Evolutionary conservation across 2,797 vertebrate species (phyloP).

Genomic region (Alca torda): DNA sequence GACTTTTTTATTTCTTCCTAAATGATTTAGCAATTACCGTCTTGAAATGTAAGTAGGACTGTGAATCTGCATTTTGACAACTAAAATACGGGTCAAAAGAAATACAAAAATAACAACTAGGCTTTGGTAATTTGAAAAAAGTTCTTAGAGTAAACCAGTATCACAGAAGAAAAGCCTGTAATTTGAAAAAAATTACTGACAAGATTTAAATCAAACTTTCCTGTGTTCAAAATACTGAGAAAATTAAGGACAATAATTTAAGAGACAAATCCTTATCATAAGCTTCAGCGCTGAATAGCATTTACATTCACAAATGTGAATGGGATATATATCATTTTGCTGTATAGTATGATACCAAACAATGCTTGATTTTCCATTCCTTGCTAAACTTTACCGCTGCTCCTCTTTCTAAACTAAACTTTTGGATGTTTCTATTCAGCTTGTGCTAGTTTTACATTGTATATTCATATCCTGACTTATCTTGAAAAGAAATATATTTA

Average conservation of each 20-base stretch:
- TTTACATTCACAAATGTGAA: background rate
- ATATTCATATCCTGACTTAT: background rate
- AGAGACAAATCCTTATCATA: background rate
- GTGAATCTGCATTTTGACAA: conserved; percentile 67
- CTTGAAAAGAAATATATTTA: background rate
- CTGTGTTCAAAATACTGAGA: background rate
- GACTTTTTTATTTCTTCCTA: conserved; percentile 52
- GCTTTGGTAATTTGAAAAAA: conserved; percentile 25
- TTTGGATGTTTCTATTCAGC: background rate
- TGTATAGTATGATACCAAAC: background rate
- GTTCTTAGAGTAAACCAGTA: conserved; percentile 33
- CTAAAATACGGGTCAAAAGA: conserved; percentile 46
- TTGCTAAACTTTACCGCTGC: background rate
- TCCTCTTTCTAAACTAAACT: background rate
- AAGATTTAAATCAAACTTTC: conserved; percentile 5
- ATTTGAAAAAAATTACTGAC: conserved; percentile 30
- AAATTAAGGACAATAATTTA: background rate
- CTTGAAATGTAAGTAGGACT: conserved; percentile 60
- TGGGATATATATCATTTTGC: background rate
- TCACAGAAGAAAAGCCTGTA: background rate
- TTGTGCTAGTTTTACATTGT: background rate
- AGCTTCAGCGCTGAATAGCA: background rate
- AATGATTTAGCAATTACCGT: conserved; percentile 67
- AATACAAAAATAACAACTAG: conserved; percentile 49
- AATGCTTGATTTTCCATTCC: background rate